A percentile compares a stretch with the other conserved stretches of the same genome.
These are phyloP conservation scores for Neosilurus mollespiculum DNA, from an alignment of 2,797 vertebrate species.

Conservation along the genomic window DNA sequence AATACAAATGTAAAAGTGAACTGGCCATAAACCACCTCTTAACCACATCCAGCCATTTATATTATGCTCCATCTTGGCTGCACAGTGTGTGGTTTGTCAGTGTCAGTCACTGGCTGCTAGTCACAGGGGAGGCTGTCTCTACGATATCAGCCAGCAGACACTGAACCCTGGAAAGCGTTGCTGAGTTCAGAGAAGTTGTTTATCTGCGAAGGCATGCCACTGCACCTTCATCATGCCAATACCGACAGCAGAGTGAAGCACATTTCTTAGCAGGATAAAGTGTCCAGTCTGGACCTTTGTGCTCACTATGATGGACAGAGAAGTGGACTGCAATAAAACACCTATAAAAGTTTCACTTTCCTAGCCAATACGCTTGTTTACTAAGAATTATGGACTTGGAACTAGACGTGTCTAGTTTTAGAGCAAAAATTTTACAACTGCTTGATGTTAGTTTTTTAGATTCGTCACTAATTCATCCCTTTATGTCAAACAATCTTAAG, in stretches of 20 bases:
- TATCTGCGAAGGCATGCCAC: conserved; percentile 68
- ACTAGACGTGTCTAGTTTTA: not conserved
- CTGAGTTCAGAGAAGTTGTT: conserved; percentile 64
- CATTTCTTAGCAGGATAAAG: conserved; percentile 64
- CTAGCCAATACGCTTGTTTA: not conserved
- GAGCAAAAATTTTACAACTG: not conserved
- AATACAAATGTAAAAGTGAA: conserved; percentile 25
- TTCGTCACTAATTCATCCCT: not conserved
- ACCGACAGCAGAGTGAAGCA: conserved; percentile 61
- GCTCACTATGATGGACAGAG: conserved; percentile 53
- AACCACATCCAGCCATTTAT: conserved; percentile 26
- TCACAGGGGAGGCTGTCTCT: conserved; percentile 54
- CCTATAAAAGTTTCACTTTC: conserved; percentile 14
- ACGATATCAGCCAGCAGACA: conserved; percentile 55
- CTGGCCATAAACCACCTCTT: conserved; percentile 1
- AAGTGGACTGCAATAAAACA: conserved; percentile 38
- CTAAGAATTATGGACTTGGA: not conserved
- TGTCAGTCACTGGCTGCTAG: conserved; percentile 63
- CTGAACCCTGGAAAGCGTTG: conserved; percentile 53
- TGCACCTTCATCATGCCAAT: conserved; percentile 65
- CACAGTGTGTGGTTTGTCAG: conserved; percentile 43
- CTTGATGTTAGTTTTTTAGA: not conserved
- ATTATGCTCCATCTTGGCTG: conserved; percentile 5
- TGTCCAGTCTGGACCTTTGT: conserved; percentile 60
- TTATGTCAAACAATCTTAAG: not conserved